Percentiles rank a stretch among this genome's conserved stretches.
These are phyloP conservation scores for Cydia pomonella DNA, from an alignment of 1,140 invertebrate genomes.

Conservation along the genomic window DNA sequence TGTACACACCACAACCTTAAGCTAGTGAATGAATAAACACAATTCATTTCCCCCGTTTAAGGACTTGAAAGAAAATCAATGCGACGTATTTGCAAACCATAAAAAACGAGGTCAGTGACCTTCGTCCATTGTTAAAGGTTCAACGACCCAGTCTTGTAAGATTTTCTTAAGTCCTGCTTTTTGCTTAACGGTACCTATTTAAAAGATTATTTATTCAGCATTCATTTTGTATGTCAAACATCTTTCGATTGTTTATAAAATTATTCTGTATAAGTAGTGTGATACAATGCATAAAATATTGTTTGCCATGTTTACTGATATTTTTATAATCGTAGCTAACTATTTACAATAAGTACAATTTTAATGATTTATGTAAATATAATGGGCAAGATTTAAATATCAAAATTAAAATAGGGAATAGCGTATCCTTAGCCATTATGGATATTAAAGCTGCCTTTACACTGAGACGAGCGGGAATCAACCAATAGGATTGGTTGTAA, in stretches of 20 bases:
- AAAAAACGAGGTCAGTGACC: conserved; percentile 9
- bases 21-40: conserved; percentile 14
- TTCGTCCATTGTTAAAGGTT: conserved; percentile 7
- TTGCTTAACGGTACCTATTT: conserved; percentile 17
- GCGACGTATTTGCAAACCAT: conserved; percentile 25
- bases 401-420: too few relatives aligned
- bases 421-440: too few relatives aligned
- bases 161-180: conserved; percentile 20
- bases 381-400: too few relatives aligned
- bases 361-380: too few relatives aligned
- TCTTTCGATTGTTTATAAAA: conserved; percentile 4
- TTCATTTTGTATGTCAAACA: conserved; percentile 14
- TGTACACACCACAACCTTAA: neutral
- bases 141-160: neutral
- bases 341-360: too few relatives aligned
- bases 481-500: too few relatives aligned
- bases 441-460: too few relatives aligned
- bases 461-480: too few relatives aligned
- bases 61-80: conserved; percentile 27
- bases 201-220: conserved; percentile 25
- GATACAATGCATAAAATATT: neutral
- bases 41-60: conserved; percentile 19
- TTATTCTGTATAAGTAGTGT: neutral
- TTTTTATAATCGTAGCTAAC: neutral
- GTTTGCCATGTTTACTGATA: neutral